These are phyloP conservation scores for Acomys russatus DNA, from an alignment of 2,797 vertebrate species.

Conservation along the genomic window DNA sequence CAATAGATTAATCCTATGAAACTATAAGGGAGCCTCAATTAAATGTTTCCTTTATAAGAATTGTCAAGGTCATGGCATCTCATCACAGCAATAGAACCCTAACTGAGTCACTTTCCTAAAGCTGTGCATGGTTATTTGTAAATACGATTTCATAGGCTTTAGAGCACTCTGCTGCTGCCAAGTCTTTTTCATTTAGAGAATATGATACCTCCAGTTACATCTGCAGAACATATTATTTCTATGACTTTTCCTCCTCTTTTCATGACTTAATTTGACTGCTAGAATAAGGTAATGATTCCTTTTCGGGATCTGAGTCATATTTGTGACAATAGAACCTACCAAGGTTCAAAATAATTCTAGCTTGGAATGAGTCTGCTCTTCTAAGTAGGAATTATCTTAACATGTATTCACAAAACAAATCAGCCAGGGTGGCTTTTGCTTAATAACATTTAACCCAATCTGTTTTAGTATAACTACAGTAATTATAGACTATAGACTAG, in stretches of 20 bases:
- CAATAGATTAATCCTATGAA: not conserved
- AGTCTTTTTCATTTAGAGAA: constrained; percentile 24
- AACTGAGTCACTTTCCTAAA: not conserved
- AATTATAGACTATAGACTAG: constrained; percentile 83
- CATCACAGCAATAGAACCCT: not conserved
- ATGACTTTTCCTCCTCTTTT: constrained; percentile 46
- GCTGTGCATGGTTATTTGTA: not conserved
- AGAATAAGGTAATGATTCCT: constrained; percentile 82
- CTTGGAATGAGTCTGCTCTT: constrained; percentile 82
- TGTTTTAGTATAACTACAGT: constrained; percentile 81
- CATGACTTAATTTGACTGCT: constrained; percentile 70
- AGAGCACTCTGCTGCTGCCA: constrained; percentile 59
- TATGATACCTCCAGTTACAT: not conserved
- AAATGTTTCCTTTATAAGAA: not conserved
- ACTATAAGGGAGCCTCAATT: not conserved
- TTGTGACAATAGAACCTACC: constrained; percentile 76
- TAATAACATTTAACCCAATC: constrained; percentile 85
- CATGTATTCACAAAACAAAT: constrained; percentile 86
- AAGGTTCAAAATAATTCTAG: constrained; percentile 82
- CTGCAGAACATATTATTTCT: not conserved
- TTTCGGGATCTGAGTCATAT: constrained; percentile 83
- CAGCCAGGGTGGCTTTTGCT: constrained; percentile 81
- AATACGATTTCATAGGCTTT: not conserved
- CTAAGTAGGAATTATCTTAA: constrained; percentile 86
- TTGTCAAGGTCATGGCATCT: not conserved